Evolutionary conservation across 1,140 invertebrate species (phyloP), one percentile per base, ranked within the genome.

Genomic region (Subanguina moxae): DNA sequence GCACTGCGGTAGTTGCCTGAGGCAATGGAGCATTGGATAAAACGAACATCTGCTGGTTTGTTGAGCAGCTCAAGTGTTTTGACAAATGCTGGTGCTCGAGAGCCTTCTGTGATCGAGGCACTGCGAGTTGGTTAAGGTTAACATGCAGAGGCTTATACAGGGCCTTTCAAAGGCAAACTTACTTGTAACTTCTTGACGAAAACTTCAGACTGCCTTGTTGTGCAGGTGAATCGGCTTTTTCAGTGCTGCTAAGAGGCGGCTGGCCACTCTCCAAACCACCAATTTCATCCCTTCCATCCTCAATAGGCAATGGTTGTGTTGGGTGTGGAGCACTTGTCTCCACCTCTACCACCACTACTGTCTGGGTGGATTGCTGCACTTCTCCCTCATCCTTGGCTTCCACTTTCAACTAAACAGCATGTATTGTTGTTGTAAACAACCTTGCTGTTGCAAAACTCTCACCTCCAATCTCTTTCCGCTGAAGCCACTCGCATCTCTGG

Each of bases 11-110:
- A 76, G 61, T 81, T 81, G 57, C 79, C 79, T 17, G 72, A 67
- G 1, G 69, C 67, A 67, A 81, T 81, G 30, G 72, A 72, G 56
- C 79, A 81, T 45, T 78, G 75, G 21, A 81, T 78, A 62, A 81
- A 81, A 32, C 80, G 67, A n/a, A 78, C 74, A 52, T 81, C 80
- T 8, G 46, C 45, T 11, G 78, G 78, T 67, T 82, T 81, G 42
- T 79, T 80, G 57, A 71, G 58, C 21, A 81, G 72, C 25, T 62
- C 69, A 25, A 81, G 66, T 28, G 75, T 67, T 67, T 70, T 68
- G 23, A 80, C 74, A 23, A 80, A 48, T 56, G 72, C 68, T 7
- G 79, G 79, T n/a, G 79, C 75, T 19, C 79, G 75, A 21, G 77
- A 61, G 3, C 68, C 65, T 73, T 81, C 79, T n/a, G 67, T 64